Base-by-base conservation (phyloP, 2,888 invertebrate species). In the Xylota sylvarum region DNA sequence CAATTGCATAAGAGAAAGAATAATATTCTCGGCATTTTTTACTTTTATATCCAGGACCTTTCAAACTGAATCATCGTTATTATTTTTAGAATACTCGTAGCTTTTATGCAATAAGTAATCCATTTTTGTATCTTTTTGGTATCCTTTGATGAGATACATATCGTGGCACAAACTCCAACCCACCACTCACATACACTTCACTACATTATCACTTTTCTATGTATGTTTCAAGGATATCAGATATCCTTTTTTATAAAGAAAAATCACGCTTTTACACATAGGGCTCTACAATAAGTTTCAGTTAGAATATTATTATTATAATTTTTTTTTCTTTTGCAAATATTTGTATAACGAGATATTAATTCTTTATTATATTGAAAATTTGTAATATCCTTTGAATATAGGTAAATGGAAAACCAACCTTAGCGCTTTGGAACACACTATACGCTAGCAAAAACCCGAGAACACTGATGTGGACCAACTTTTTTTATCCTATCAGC, bases 381-480 rank as follows among this genome's bases (percentile, higher is more conserved):
- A 37, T 55, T 52, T 32, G 40, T 64, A 65, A 77, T 81, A 86
- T 73, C 50, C 76, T 85, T 80, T 27, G 30, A 60, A 35, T 81
- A 80, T 56, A 73, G 55, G 7, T 43, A 14, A 37, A 74, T 43
- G 65, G 58, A 89, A 85, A 89, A 93, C 93, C 90, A 92, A 93
- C 93, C 93, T 93, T 92, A 92, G 92, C 92, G 93, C 77, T 92
- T 92, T 91, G 91, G 91, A 92, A 92, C 92, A 93, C 92, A 92
- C 93, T 93, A 92, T 92, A 92, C 93, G 92, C 92, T 92, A 93
- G 91, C 92, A 92, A 92, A 93, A 92, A 93, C 92, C 92, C 93
- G 93, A 93, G 92, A 93, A 93, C 93, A 93, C 93, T 93, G 93
- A 92, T 91, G 91, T 90, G 90, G 90, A 91, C 90, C 91, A 90